phyloP scores from a whole-genome alignment of 2,888 invertebrate genomes.

The Parapristionchus giblindavisi region DNA sequence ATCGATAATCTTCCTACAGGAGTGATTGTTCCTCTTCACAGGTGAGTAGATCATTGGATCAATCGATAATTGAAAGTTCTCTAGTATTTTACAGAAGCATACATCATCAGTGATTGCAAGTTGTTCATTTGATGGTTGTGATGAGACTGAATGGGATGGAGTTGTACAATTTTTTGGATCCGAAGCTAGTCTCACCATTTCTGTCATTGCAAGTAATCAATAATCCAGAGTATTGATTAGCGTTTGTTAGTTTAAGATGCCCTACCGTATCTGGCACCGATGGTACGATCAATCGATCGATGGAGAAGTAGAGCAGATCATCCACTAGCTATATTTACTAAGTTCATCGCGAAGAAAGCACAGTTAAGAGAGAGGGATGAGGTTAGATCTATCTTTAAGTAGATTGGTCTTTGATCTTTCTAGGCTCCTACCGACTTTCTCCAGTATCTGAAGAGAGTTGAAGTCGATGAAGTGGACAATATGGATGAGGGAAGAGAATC shows the following conservation, averaged over 20 bases:
- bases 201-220: too few relatives aligned
- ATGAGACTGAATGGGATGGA: constrained; percentile 8
- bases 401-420: neutral
- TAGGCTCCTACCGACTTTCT: constrained; percentile 19
- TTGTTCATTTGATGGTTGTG: constrained; percentile 7
- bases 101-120: constrained; percentile 21
- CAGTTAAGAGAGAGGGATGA: neutral
- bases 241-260: neutral
- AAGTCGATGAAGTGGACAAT: neutral
- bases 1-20: neutral
- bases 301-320: constrained; percentile 1
- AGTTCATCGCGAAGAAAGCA: neutral
- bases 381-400: neutral
- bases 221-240: too few relatives aligned
- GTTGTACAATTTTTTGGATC: constrained; percentile 16
- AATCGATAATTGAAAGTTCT: neutral
- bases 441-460: constrained; percentile 23
- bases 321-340: constrained; percentile 24
- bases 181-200: too few relatives aligned
- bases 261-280: constrained; percentile 4
- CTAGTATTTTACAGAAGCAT: constrained; percentile 28
- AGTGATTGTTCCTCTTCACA: neutral
- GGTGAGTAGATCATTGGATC: neutral
- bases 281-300: constrained; percentile 11
- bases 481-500: constrained; percentile 17